Evolutionary conservation across 2,113 vertebrate species (phyloP).

Genomic region (Labeo rohita): DNA sequence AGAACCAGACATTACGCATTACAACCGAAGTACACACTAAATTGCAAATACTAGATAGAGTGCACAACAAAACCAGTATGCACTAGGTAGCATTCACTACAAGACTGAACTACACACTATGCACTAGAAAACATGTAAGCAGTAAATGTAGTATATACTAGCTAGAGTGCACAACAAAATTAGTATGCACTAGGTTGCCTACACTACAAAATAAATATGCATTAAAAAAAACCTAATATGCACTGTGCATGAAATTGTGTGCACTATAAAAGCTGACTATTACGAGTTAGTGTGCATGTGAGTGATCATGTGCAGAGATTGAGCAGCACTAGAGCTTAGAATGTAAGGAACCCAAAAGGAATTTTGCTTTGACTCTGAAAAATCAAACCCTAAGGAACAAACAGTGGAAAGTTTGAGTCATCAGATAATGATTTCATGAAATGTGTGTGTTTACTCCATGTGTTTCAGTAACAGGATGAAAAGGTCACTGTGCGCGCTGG

Average conservation of each 20-base stretch:
- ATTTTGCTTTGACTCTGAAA: constrained; percentile 15
- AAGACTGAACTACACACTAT: background rate
- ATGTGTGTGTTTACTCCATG: constrained; percentile 9
- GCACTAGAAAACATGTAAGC: background rate
- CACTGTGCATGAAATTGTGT: background rate
- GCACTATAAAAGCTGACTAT: background rate
- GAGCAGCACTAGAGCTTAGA: background rate
- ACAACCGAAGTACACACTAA: background rate
- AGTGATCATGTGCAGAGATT: background rate
- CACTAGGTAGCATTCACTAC: background rate
- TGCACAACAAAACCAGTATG: background rate
- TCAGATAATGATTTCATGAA: constrained; percentile 26
- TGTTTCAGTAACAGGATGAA: background rate
- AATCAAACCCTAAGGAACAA: background rate
- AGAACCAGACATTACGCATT: background rate
- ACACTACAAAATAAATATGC: background rate
- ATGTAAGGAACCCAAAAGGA: background rate
- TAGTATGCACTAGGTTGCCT: background rate
- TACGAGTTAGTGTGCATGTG: background rate
- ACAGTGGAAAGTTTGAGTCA: background rate
- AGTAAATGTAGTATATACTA: background rate
- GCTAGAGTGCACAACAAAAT: background rate
- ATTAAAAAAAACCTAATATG: background rate
- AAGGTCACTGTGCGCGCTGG: background rate
- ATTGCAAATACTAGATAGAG: background rate